Evolutionary conservation across 2,797 vertebrate genomes (phyloP), one percentile per base, ranked within the genome.

Genomic region (Molothrus ater): DNA sequence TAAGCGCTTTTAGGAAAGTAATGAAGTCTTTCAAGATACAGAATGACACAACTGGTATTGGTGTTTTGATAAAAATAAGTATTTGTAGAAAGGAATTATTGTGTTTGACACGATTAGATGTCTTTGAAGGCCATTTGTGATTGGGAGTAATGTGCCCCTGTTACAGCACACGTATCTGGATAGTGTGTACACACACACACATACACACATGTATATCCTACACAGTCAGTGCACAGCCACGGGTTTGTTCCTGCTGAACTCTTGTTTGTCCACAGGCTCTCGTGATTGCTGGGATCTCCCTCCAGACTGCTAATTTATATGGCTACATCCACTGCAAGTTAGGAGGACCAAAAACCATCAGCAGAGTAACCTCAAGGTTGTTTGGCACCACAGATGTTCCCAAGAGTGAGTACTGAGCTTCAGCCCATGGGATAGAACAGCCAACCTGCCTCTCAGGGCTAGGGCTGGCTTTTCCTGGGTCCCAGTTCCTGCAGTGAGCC

Each of bases 251-350:
- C 70, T 66, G 75, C 34, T 86, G 61, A 92, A 61, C 38, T 83
- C 48, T 11, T 66, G 10, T 81, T 81, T 89, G 72, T 92, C 73
- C 73, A 7, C 79, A 99, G 98, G 98, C 98, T 48, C 97, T 99
- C 0, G 98, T 98, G 70, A 97, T 99, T 16, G 97, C 98, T 31
- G 98, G 98, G 45, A 98, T 99, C 80, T 98, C 98, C 36, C 98
- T 98, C 70, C 98, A 99, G 96, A 95, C 96, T 5, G 98, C 98
- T 6, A 99, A 99, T 92, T 98, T 99, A 31, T 99, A 98, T 5
- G 98, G 99, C 81, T 98, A 98, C 83, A 92, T 98, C 88, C 98
- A 98, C 64, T 99, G 98, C 86, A 99, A 99, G 89, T 95, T 98
- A 51, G 98, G 97, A 43, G 98, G 98, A 19, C 96, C 98, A 63